A percentile compares a stretch with the other conserved stretches of the same genome.
phyloP scores from a whole-genome alignment of 2,113 vertebrate species.

The Numenius arquata region DNA sequence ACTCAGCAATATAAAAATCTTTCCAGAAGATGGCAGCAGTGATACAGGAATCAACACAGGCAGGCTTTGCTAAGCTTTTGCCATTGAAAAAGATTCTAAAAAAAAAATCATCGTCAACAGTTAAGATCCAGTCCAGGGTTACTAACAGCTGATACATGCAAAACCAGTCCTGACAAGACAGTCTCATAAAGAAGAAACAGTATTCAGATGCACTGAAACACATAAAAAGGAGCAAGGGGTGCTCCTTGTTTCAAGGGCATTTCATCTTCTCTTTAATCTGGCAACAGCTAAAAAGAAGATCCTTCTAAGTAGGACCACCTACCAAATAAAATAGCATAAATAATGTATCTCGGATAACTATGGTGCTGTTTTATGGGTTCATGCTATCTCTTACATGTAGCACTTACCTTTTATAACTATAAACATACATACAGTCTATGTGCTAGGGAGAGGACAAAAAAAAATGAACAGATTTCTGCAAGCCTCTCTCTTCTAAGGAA shows the following conservation, averaged over 20 bases:
- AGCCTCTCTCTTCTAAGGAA: not conserved
- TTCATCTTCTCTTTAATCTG: not conserved
- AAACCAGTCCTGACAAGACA: conserved; percentile 39
- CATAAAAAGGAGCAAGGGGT: not conserved
- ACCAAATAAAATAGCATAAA: not conserved
- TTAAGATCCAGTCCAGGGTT: not conserved
- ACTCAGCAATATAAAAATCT: not conserved
- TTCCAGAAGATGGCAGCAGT: conserved; percentile 74
- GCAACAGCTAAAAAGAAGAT: not conserved
- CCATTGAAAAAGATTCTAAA: not conserved
- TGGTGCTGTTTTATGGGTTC: not conserved
- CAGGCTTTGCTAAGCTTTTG: not conserved
- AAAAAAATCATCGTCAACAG: not conserved
- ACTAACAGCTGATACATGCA: conserved; percentile 26
- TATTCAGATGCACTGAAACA: not conserved
- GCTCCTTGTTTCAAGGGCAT: conserved; percentile 45
- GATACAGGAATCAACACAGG: not conserved
- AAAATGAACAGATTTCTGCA: not conserved
- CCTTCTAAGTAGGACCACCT: not conserved
- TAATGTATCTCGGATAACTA: not conserved
- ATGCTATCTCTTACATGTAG: not conserved
- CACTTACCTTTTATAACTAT: not conserved
- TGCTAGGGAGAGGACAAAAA: not conserved
- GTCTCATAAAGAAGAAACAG: not conserved
- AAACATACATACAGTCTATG: not conserved